Conservation (phyloP, 2,113 vertebrate genomes). For the Bostrychus sinensis region DNA sequence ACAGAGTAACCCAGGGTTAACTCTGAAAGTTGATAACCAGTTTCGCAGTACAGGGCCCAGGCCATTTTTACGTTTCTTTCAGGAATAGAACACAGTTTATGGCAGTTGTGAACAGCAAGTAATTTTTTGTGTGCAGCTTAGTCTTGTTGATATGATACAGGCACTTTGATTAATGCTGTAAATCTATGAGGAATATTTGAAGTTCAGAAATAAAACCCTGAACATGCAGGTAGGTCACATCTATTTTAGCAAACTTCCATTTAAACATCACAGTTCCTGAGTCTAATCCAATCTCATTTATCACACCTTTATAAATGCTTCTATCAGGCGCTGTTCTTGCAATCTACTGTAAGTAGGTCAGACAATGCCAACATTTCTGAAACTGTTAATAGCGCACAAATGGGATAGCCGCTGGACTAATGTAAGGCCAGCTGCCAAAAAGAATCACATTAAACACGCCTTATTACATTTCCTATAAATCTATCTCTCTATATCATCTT, state of each 20-base stretch:
- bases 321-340: not conserved
- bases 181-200: not conserved
- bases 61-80: no score
- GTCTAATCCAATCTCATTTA: not conserved
- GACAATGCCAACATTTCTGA: conserved; percentile 1
- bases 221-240: not conserved
- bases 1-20: no score
- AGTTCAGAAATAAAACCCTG: not conserved
- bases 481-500: not conserved
- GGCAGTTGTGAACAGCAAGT: no score
- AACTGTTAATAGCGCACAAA: not conserved
- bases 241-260: not conserved
- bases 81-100: no score
- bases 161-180: not conserved
- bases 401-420: not conserved
- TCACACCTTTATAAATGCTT: not conserved
- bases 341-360: conserved; percentile 1
- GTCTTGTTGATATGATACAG: not conserved
- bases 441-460: not conserved
- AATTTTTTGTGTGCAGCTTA: not conserved
- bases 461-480: not conserved
- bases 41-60: no score
- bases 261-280: not conserved
- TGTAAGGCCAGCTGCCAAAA: not conserved
- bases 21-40: no score